A percentile compares a stretch with the other conserved stretches of the same genome.
phyloP scores from a whole-genome alignment of 2,888 invertebrate genomes.

The Coelopa pilipes region DNA sequence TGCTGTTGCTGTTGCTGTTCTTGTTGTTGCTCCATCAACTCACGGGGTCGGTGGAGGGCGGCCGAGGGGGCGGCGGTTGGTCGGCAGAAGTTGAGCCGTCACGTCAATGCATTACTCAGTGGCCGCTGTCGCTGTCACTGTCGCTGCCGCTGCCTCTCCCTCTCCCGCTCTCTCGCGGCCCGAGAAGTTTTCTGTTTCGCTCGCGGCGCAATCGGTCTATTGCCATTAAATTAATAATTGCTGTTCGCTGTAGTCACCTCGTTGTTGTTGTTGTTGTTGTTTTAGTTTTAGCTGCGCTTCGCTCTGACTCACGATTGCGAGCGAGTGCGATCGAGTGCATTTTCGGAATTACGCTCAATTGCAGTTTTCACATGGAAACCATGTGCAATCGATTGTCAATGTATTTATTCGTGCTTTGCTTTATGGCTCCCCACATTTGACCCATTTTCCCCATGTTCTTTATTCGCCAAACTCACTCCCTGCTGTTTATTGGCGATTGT shows the following conservation, averaged over 20 bases:
- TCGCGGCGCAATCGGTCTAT: not conserved
- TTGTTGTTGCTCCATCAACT: no score
- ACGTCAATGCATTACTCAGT: no score
- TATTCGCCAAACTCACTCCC: not conserved
- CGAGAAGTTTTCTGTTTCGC: not conserved
- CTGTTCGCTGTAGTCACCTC: constrained; percentile 12
- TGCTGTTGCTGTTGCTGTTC: no score
- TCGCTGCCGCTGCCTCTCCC: not conserved
- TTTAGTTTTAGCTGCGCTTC: constrained; percentile 5
- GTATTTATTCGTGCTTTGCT: constrained; percentile 5
- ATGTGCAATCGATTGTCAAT: constrained; percentile 14
- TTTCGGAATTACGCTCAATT: constrained; percentile 36
- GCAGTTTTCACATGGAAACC: constrained; percentile 25
- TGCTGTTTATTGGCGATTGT: not conserved
- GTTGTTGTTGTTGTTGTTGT: constrained; percentile 17
- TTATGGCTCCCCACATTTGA: not conserved
- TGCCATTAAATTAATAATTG: constrained; percentile 32
- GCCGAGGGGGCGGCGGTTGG: no score
- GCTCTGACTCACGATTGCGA: not conserved
- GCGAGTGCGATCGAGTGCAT: constrained; percentile 24
- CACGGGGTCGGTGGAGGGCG: no score
- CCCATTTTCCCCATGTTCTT: not conserved
- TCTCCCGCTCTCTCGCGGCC: not conserved
- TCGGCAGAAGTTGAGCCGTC: no score
- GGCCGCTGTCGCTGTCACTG: no score